These are phyloP conservation scores for Thaumetopoea pityocampa DNA, from an alignment of 1,140 invertebrate species.

Conservation along the genomic window DNA sequence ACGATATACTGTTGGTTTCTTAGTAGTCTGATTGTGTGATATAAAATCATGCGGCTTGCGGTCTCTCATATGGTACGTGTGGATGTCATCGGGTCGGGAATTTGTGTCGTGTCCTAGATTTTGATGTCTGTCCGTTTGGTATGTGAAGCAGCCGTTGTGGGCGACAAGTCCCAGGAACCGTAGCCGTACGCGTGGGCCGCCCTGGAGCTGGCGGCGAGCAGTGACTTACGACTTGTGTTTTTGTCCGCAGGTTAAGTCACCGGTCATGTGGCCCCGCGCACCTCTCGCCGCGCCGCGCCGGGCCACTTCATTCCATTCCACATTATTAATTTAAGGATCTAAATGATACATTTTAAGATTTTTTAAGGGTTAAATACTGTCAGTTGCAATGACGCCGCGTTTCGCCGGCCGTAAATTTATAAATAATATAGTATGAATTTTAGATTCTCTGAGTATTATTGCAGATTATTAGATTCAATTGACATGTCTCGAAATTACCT, in stretches of 20 bases:
- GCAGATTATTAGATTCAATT: conserved; percentile 64
- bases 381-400: conserved; percentile 39
- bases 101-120: too few relatives aligned
- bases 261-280: conserved; percentile 60
- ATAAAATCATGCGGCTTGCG: too few relatives aligned
- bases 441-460: conserved; percentile 74
- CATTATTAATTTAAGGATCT: conserved; percentile 67
- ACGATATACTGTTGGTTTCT: too few relatives aligned
- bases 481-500: conserved; percentile 54
- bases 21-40: too few relatives aligned
- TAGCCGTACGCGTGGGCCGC: too few relatives aligned
- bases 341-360: conserved; percentile 57
- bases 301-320: conserved; percentile 71
- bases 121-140: too few relatives aligned
- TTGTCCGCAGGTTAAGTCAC: conserved; percentile 65
- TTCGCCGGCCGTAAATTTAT: conserved; percentile 54
- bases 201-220: not conserved
- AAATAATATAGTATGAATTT: conserved; percentile 72
- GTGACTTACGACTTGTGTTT: conserved; percentile 5
- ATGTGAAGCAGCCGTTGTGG: too few relatives aligned
- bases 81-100: too few relatives aligned
- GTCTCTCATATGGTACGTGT: too few relatives aligned
- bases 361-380: conserved; percentile 60
- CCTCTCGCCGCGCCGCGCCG: conserved; percentile 44
- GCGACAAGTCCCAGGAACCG: too few relatives aligned